phyloP scores from a whole-genome alignment of 2,797 vertebrate genomes.

The Mus spretus region DNA sequence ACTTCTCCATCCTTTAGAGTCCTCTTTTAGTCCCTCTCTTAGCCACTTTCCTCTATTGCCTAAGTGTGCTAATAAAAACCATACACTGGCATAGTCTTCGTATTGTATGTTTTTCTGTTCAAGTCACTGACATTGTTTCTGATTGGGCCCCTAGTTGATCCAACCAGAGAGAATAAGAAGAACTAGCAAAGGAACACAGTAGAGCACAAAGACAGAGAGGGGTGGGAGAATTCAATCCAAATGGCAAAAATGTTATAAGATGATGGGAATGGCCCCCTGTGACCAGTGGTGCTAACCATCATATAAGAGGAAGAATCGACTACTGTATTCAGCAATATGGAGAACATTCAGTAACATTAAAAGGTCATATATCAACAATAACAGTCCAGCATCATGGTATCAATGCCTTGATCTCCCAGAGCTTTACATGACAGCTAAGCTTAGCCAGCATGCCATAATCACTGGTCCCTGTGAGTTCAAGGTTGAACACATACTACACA shows the following conservation, averaged over 20 bases:
- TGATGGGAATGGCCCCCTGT: background rate
- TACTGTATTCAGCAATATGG: background rate
- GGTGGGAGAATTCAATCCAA: background rate
- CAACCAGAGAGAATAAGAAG: background rate
- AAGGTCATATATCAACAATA: background rate
- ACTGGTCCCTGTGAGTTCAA: background rate
- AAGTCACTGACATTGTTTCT: conserved; percentile 35
- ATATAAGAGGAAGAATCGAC: background rate
- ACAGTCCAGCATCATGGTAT: background rate
- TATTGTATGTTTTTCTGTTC: conserved; percentile 27
- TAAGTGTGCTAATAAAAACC: conserved; percentile 10
- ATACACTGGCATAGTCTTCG: background rate
- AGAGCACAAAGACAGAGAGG: background rate
- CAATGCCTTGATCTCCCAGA: background rate
- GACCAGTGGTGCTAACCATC: background rate
- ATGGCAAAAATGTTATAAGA: background rate
- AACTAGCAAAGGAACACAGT: background rate
- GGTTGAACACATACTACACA: background rate
- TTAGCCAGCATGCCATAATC: background rate
- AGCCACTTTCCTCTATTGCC: background rate
- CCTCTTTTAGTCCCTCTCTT: background rate
- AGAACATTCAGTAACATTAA: background rate
- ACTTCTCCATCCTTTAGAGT: background rate
- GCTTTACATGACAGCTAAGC: no score
- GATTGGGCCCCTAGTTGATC: background rate